A percentile compares a stretch with the other conserved stretches of the same genome.
Evolutionary conservation across 2,888 invertebrate genomes (phyloP).

Genomic region (Xanthostigma xanthostigma): DNA sequence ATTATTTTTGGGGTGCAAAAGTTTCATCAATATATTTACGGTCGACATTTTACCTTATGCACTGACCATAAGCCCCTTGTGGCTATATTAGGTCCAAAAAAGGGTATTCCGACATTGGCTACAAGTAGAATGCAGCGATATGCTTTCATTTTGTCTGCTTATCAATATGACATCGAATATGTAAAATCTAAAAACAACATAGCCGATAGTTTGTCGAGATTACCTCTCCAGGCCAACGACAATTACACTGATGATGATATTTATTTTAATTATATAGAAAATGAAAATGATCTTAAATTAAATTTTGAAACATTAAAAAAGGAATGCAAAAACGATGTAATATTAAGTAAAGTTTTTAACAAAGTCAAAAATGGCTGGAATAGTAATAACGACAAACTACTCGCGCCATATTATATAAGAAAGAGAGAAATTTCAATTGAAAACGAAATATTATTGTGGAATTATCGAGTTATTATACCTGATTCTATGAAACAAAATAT

Average conservation of each 20-base stretch:
- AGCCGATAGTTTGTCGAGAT: slow-evolving; percentile 15
- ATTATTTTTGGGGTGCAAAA: slow-evolving; percentile 21
- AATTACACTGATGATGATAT: neutral
- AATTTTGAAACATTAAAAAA: too few relatives aligned
- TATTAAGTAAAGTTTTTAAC: too few relatives aligned
- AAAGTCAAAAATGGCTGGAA: too few relatives aligned
- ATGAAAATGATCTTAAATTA: too few relatives aligned
- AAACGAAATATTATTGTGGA: too few relatives aligned
- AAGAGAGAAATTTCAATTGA: too few relatives aligned
- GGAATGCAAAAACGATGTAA: too few relatives aligned
- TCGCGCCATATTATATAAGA: too few relatives aligned
- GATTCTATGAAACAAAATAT: too few relatives aligned
- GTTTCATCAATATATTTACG: slow-evolving; percentile 23
- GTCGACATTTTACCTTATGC: slow-evolving; percentile 19
- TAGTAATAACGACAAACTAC: too few relatives aligned
- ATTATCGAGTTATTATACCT: too few relatives aligned
- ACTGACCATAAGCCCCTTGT: slow-evolving; percentile 20
- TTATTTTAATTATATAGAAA: too few relatives aligned
- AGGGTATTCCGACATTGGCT: slow-evolving; percentile 19
- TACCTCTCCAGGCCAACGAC: slow-evolving; percentile 3
- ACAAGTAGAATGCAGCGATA: slow-evolving; percentile 16
- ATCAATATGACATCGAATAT: slow-evolving; percentile 12
- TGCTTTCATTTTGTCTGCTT: slow-evolving; percentile 13
- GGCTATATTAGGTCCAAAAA: slow-evolving; percentile 19
- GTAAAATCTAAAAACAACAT: slow-evolving; percentile 12